Evolutionary conservation across 2,113 vertebrate species (phyloP), one percentile per base, ranked within the genome.

Genomic region (Pelmatolapia mariae): DNA sequence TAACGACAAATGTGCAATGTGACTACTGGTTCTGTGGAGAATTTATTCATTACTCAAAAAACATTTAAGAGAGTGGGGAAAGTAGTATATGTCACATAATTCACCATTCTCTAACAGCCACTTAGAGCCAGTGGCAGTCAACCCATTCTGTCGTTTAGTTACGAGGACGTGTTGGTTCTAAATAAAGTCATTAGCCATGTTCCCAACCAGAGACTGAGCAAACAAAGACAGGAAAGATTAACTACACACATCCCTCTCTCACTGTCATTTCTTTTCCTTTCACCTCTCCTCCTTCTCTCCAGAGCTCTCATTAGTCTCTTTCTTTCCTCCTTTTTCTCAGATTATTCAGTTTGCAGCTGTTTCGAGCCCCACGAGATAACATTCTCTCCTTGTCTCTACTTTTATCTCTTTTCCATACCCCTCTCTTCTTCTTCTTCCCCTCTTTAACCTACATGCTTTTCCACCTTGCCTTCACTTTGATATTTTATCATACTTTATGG

Each of bases 341-440:
- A 40, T 29, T 54, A 43, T 81, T 18, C 47, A 81, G 13, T 66
- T 53, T 92, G 90, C 93, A 95, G 94, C 94, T 94, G 92, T 86
- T 45, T 80, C 6, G 47, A 38, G 54, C 83, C 87, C 83, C 86
- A 24, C 13, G 54, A 84, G 89, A 92, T 80, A 80, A 59, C 43
- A 31, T 9, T 50, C 54, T 57, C 33, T 73, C 61, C 29, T 36
- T 26, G 33, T 56, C 52, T 84, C 24, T 13, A 78, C 73, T 57
- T 33, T 33, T 52, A 24, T 50, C 38, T 66, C n/a, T 16, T n/a
- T n/a, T 43, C 47, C 16, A 9, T 11, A n/a, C 43, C 26, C 40
- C 5, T 53, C 53, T 43, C 24, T 6, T 57, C 33, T 16, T 56
- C 31, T 54, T 52, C 53, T 15, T 83, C 71, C 43, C 80, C 19